These are phyloP conservation scores for Lagopus leucura DNA, from an alignment of 2,113 vertebrate species.

Conservation along the genomic window DNA sequence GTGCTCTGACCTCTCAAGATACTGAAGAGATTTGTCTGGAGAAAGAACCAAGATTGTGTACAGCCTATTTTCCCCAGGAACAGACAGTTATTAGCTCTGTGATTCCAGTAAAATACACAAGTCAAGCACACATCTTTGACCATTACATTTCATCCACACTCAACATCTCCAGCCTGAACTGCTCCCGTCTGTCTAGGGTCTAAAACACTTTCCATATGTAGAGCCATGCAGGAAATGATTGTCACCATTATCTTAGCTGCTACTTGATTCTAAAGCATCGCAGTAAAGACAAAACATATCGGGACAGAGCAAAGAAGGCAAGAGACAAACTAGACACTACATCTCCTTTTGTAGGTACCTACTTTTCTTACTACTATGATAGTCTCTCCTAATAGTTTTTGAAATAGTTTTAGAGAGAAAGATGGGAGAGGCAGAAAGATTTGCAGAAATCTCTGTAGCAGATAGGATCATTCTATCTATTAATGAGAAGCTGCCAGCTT, in stretches of 20 bases:
- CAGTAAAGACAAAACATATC: background rate
- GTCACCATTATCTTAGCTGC: background rate
- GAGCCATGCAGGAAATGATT: background rate
- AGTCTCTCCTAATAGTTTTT: background rate
- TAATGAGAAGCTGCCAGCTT: background rate
- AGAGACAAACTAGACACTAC: background rate
- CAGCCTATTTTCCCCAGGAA: background rate
- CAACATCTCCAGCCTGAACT: background rate
- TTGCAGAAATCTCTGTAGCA: background rate
- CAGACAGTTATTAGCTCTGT: background rate
- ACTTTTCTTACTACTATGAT: background rate
- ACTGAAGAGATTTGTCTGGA: background rate
- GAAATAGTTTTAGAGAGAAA: background rate
- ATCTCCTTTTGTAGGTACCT: background rate
- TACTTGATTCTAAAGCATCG: background rate
- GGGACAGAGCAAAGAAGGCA: too few species aligned
- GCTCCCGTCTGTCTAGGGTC: background rate
- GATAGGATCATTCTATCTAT: background rate
- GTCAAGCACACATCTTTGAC: background rate
- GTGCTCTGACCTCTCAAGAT: background rate
- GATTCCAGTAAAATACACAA: background rate
- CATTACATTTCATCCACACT: background rate
- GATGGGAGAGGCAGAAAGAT: background rate
- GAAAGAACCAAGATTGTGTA: background rate
- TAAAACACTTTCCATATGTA: background rate